These are phyloP conservation scores for Dipodomys stephensi DNA, from an alignment of 2,113 vertebrate genomes.

Conservation along the genomic window DNA sequence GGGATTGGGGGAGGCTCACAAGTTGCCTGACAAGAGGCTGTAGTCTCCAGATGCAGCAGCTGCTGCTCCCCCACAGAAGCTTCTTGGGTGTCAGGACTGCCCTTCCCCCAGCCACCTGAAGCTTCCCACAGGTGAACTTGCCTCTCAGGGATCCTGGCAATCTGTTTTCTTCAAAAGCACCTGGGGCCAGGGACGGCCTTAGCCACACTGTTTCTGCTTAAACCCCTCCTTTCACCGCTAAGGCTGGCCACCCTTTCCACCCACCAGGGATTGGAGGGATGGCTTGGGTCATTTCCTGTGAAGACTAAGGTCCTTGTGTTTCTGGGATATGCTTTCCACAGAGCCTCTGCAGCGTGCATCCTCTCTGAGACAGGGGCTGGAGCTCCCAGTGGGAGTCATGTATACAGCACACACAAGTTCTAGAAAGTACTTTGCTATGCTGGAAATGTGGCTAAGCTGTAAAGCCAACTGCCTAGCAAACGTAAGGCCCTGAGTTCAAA, in stretches of 20 bases:
- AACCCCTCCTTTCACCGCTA: background rate
- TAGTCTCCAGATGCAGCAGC: no score
- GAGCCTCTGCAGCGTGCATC: accelerated
- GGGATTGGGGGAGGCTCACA: no score
- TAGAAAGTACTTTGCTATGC: no score
- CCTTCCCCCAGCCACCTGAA: background rate
- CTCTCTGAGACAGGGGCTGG: accelerated
- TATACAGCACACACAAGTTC: no score
- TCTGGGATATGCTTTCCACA: background rate
- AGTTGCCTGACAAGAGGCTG: no score
- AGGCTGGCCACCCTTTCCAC: background rate
- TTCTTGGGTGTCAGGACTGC: background rate
- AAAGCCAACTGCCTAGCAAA: no score
- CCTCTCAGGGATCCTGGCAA: background rate
- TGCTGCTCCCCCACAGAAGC: no score
- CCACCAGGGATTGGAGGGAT: background rate
- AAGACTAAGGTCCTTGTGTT: background rate
- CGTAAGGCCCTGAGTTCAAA: no score
- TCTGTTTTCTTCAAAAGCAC: background rate
- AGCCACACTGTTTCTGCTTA: background rate
- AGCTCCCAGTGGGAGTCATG: background rate
- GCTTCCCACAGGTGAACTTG: background rate
- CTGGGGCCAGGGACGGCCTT: no score
- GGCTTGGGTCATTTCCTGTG: background rate
- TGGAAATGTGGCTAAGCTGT: no score